Percentiles rank a stretch among this genome's conserved stretches.
Evolutionary conservation across 2,797 vertebrate species (phyloP).

Genomic region (Semaprochilodus insignis): DNA sequence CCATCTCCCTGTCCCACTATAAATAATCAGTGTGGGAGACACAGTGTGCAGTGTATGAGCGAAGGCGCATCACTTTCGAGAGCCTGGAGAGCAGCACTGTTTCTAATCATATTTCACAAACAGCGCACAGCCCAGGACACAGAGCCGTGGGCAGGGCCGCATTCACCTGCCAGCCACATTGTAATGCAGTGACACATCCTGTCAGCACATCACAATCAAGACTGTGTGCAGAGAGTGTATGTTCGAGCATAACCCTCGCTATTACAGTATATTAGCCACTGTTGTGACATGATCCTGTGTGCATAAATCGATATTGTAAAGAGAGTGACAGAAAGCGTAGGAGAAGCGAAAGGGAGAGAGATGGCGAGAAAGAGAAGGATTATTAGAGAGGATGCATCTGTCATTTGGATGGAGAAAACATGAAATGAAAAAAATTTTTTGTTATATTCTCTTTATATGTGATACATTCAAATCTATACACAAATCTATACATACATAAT

Average conservation of each 20-base stretch:
- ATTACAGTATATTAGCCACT: slow-evolving; percentile 24
- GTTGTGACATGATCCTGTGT: slow-evolving; percentile 39
- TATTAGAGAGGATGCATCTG: neutral
- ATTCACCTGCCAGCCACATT: slow-evolving; percentile 40
- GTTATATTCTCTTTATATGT: neutral
- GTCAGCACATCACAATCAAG: slow-evolving; percentile 53
- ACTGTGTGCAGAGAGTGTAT: slow-evolving; percentile 21
- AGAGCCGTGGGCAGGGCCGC: slow-evolving; percentile 35
- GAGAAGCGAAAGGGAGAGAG: neutral
- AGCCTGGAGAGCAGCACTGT: slow-evolving; percentile 33
- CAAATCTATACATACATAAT: too few species aligned
- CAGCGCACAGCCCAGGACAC: slow-evolving; percentile 16
- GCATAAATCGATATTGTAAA: slow-evolving; percentile 34
- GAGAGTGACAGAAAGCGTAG: slow-evolving; percentile 38
- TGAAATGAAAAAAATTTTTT: neutral
- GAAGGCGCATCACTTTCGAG: slow-evolving; percentile 25
- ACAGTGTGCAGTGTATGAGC: slow-evolving; percentile 45
- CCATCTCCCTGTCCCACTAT: slow-evolving; percentile 66
- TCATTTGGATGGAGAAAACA: neutral
- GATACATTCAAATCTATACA: neutral
- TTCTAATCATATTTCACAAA: slow-evolving; percentile 56
- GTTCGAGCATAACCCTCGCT: slow-evolving; percentile 28
- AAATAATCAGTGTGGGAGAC: slow-evolving; percentile 59
- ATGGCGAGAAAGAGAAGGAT: neutral
- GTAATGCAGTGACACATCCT: slow-evolving; percentile 43